A percentile compares a stretch with the other conserved stretches of the same genome.
These are phyloP conservation scores for Sinocyclocheilus anophthalmus DNA, from an alignment of 2,113 vertebrate genomes.

Conservation along the genomic window DNA sequence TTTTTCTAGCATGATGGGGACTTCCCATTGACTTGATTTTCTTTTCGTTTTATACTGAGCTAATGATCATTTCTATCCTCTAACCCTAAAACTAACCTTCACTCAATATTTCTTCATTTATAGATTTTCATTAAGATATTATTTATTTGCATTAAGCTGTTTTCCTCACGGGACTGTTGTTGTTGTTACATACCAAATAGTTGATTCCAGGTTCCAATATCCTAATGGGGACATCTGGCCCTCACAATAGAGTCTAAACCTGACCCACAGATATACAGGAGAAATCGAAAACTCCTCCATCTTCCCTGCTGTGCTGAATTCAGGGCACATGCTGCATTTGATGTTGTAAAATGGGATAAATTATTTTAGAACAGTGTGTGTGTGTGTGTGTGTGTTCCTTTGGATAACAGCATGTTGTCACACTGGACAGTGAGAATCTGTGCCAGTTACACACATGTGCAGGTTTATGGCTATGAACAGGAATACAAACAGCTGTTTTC, in stretches of 20 bases:
- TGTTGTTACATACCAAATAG: neutral
- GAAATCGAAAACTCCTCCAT: neutral
- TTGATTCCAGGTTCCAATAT: neutral
- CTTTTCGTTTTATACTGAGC: neutral
- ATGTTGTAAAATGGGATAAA: slow-evolving; percentile 39
- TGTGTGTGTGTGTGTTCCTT: neutral
- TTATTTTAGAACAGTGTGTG: neutral
- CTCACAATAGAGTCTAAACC: neutral
- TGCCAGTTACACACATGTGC: neutral
- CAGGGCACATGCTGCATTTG: slow-evolving; percentile 11
- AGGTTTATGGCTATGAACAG: neutral
- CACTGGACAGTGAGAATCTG: neutral
- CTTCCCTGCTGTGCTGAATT: slow-evolving; percentile 34
- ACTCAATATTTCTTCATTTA: neutral
- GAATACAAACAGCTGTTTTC: neutral
- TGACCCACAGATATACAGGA: slow-evolving; percentile 4
- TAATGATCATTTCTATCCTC: neutral
- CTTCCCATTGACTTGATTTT: neutral
- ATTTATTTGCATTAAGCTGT: neutral
- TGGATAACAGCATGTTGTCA: neutral
- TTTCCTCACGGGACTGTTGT: neutral
- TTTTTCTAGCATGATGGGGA: neutral
- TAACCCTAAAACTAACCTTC: slow-evolving; percentile 8
- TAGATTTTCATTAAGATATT: slow-evolving; percentile 5
- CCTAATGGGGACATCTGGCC: neutral